Evolutionary conservation across 1,140 invertebrate genomes (phyloP), one percentile per base, ranked within the genome.

Genomic region (Anthonomus grandis): DNA sequence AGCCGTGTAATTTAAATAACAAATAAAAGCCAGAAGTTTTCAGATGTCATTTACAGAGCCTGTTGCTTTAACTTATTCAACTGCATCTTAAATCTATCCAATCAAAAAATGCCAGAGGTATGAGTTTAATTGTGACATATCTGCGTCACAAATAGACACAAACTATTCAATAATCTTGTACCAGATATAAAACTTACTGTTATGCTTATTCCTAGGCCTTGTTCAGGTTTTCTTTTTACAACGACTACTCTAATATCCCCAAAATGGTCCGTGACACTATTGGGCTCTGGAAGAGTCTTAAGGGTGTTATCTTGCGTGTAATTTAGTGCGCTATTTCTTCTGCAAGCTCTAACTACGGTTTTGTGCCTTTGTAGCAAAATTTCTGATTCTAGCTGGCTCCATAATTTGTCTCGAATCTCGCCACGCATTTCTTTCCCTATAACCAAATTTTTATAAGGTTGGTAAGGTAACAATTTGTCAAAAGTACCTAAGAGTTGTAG

Each of bases 321-420:
- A 48, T 64, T 38, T 68, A 78, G 54, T 70, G 70, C 65, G 74
- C 70, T 73, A 54, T 72, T 71, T 52, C 72, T 63, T 36, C 75
- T 65, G 63, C 75, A 77, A 2, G 82, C 83, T 19, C 79, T 74
- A 62, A 89, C 86, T 22, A 90, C 83, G 50, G 87, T 90, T 75
- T 91, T 91, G 72, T 91, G 89, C 44, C 90, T 78, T 72, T 92
- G 89, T 25, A 93, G 76, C 58, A 91, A 79, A 57, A 93, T 93
- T 76, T 93, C 90, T 0, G 90, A 86, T 72, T 93, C 90, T 51
- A 93, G 73, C 76, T 93, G 86, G 62, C 87, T 83, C 90, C 90
- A 93, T 2, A 93, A 73, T 51, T 86, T 85, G 64, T 91, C 87
- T 64, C 90, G 79, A 3, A 83, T 68, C 62, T 91, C 88, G 13